These are phyloP conservation scores for Tympanoctomys barrerae DNA, from an alignment of 2,797 vertebrate genomes.

Conservation along the genomic window DNA sequence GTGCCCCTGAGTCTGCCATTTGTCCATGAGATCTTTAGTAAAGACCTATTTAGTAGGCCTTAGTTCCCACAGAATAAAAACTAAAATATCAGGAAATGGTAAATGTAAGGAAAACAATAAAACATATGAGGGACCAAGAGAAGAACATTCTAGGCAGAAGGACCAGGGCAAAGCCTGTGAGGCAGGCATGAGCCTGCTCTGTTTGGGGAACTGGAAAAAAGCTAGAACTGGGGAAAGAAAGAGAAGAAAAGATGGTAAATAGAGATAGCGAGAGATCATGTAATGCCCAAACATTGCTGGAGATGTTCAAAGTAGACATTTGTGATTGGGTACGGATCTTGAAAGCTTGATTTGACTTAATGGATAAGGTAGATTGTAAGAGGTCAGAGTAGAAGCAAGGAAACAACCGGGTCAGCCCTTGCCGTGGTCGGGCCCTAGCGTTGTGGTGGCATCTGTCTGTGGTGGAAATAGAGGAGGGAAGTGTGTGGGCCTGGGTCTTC, in stretches of 20 bases:
- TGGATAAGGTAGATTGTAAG: background rate
- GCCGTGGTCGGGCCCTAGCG: background rate
- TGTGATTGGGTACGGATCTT: background rate
- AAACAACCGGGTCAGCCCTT: background rate
- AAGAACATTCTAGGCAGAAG: background rate
- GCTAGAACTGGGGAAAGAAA: background rate
- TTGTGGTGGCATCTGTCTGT: background rate
- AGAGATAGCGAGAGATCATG: background rate
- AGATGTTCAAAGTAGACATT: background rate
- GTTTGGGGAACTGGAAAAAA: background rate
- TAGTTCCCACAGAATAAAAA: background rate
- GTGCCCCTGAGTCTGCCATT: background rate
- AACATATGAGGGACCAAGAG: background rate
- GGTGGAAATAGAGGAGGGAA: background rate
- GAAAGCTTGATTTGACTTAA: background rate
- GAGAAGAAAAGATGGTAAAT: background rate
- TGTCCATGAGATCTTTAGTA: background rate
- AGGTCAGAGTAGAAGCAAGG: background rate
- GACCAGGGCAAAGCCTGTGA: background rate
- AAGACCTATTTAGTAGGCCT: background rate
- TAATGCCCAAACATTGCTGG: background rate
- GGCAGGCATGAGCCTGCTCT: background rate
- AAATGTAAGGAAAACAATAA: background rate
- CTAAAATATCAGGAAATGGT: background rate
- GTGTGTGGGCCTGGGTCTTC: background rate